Base-by-base conservation (phyloP, 2,113 vertebrate genomes). In the Pelobates fuscus region DNA sequence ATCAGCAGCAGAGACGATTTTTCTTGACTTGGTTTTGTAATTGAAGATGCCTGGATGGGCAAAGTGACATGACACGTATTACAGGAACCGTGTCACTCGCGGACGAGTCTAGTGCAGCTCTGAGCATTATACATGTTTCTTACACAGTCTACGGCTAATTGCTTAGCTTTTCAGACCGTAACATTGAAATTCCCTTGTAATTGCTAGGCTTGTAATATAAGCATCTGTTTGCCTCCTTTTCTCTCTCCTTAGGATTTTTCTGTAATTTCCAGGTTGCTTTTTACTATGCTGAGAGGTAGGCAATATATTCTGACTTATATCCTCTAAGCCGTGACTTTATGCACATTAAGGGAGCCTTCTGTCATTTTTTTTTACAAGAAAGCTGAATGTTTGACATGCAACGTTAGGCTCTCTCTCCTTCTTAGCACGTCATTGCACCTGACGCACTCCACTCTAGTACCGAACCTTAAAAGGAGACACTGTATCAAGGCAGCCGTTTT, bases 151-250 rank as follows among this genome's bases (percentile, higher is more conserved):
- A 68, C 52, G 52, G 72, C 59, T 66, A 65, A 76, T 32, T 23
- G 60, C 37, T 79, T 10, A 46, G 46, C 37, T 79, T 58, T n/a
- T 44, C 46, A 26, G 61, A 25, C 54, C 60, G 27, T 55, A 27
- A 30, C 67, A 76, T 70, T 65, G 61, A 70, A 41, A 76, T 60
- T 70, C 20, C 54, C 67, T 60, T 66, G 52, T 49, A 70, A 79
- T 76, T 76, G 78, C 67, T 49, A 60, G 24, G 54, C 71, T 76
- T 29, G 68, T 70, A 66, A 76, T 65, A 71, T 60, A 65, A 71
- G 60, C 72, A 79, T 77, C 78, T 79, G 78, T 70, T 66, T 59
- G 21, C 24, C 78, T 27, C 15, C 37, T 54, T 54, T 27, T 25
- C 18, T 49, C 67, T 68, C 10, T 55, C 67, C 44, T n/a, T 30